A percentile compares a stretch with the other conserved stretches of the same genome.
These are phyloP conservation scores for Lepetodrilus schrolli DNA, from an alignment of 2,888 invertebrate genomes.

Conservation along the genomic window DNA sequence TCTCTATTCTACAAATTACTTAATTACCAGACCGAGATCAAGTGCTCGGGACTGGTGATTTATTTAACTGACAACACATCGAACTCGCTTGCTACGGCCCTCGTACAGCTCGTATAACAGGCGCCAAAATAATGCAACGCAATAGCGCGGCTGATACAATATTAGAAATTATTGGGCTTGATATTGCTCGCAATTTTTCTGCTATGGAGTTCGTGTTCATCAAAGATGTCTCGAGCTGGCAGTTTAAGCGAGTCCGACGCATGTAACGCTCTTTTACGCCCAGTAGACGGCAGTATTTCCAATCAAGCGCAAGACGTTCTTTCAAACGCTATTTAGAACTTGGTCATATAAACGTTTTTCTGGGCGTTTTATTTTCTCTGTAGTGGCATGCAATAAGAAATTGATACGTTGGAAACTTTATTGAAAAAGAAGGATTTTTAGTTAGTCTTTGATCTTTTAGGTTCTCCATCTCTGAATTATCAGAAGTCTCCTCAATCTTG, in stretches of 20 bases:
- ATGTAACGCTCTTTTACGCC: constrained; percentile 23
- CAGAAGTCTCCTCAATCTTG: background rate
- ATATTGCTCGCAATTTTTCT: constrained; percentile 44
- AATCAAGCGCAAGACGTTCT: constrained; percentile 2
- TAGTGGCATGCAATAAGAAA: background rate
- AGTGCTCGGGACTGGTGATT: constrained; percentile 40
- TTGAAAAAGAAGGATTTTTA: constrained; percentile 25
- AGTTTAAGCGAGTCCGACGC: constrained; percentile 12
- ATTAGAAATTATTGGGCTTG: constrained; percentile 43
- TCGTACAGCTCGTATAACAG: constrained; percentile 35
- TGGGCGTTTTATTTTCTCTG: constrained; percentile 7
- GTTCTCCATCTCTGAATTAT: background rate
- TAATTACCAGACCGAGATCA: constrained; percentile 47
- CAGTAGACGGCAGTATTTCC: background rate
- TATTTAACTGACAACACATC: constrained; percentile 39
- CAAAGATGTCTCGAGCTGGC: constrained; percentile 35
- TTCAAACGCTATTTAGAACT: constrained; percentile 24
- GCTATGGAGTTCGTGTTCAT: constrained; percentile 47
- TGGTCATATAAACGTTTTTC: constrained; percentile 1
- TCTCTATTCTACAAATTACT: constrained; percentile 56
- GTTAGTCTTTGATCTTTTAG: constrained; percentile 23
- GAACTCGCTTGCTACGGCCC: constrained; percentile 35
- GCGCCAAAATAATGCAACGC: constrained; percentile 33
- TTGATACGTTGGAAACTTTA: constrained; percentile 17
- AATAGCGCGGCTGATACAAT: constrained; percentile 37